Evolutionary conservation across 1,140 invertebrate genomes (phyloP).

Genomic region (Aphidius gifuensis): DNA sequence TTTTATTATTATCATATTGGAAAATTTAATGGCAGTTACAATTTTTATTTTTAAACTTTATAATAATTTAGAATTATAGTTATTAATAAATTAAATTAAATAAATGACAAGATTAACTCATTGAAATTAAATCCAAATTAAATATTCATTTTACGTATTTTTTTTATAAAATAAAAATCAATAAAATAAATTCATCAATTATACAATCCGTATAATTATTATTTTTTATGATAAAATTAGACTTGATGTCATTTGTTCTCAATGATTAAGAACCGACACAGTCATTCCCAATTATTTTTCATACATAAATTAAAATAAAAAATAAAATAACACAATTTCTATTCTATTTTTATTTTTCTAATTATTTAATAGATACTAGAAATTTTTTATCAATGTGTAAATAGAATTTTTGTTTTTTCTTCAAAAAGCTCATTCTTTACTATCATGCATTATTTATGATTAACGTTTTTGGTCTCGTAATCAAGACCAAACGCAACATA

Average conservation of each 20-base stretch:
- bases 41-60: no score
- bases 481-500: conserved; percentile 23
- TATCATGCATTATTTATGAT: conserved; percentile 7
- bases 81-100: no score
- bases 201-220: no score
- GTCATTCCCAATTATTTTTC: conserved; percentile 6
- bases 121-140: no score
- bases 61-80: no score
- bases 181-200: no score
- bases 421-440: conserved; percentile 18
- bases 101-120: no score
- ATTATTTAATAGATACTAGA: background rate
- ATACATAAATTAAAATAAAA: background rate
- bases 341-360: background rate
- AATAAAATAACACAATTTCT: background rate
- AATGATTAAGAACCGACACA: conserved; percentile 20
- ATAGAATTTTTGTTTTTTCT: background rate
- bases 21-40: no score
- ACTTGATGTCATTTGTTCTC: conserved; percentile 22
- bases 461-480: conserved; percentile 15
- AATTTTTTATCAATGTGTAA: background rate
- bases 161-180: no score
- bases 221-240: background rate
- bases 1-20: no score
- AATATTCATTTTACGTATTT: no score